Conservation (phyloP, 2,888 invertebrate species). For the Dimorphilus gyrociliatus region DNA sequence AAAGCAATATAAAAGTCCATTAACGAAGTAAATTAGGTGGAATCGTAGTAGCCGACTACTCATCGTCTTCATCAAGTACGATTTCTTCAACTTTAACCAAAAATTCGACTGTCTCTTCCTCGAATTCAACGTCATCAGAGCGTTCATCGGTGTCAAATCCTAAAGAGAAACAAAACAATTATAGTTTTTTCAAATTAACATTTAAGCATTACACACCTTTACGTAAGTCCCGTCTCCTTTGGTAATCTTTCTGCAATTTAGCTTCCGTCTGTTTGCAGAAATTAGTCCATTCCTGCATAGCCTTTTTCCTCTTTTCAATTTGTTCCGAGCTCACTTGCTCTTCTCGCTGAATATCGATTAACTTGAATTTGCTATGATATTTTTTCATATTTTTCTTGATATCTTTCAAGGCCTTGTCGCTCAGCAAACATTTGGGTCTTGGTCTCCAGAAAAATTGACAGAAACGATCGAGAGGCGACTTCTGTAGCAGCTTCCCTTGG, state of each 20-base stretch:
- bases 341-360: too few species aligned
- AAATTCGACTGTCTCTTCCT: conserved; percentile 91
- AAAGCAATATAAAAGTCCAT: too few species aligned
- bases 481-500: conserved; percentile 59
- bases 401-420: conserved; percentile 68
- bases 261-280: conserved; percentile 57
- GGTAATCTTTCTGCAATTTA: conserved; percentile 57
- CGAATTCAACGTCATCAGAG: conserved; percentile 64
- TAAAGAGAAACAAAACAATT: conserved; percentile 28
- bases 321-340: too few species aligned
- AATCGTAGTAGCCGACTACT: too few species aligned
- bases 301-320: conserved; percentile 70
- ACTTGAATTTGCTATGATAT: conserved; percentile 85
- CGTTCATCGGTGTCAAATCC: conserved; percentile 85
- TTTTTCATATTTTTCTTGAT: conserved; percentile 94
- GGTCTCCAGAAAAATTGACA: conserved; percentile 92
- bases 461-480: conserved; percentile 77
- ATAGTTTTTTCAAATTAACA: background rate
- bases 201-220: conserved; percentile 51
- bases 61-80: conserved; percentile 32
- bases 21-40: too few species aligned
- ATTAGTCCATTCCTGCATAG: conserved; percentile 69
- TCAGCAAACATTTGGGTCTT: conserved; percentile 65
- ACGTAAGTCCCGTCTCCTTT: conserved; percentile 63
- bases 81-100: conserved; percentile 81